phyloP scores from a whole-genome alignment of 2,888 invertebrate genomes.

The Archips crataeganus region DNA sequence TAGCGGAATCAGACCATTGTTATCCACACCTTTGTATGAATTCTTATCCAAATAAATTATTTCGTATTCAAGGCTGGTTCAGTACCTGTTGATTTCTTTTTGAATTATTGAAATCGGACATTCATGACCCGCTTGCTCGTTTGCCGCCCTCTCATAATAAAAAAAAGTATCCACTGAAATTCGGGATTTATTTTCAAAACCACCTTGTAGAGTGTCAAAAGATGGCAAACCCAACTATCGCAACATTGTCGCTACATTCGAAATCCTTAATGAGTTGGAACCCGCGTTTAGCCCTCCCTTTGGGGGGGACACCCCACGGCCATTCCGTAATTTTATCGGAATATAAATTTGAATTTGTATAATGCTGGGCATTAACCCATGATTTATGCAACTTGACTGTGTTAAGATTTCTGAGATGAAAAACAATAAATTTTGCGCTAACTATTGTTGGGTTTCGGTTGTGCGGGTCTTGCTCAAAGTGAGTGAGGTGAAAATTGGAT shows the following conservation, averaged over 20 bases:
- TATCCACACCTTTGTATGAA: too few species aligned
- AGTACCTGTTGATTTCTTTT: too few species aligned
- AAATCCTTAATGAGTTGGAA: constrained; percentile 73
- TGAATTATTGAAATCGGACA: too few species aligned
- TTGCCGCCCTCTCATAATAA: too few species aligned
- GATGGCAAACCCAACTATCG: constrained; percentile 7
- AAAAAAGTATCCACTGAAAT: too few species aligned
- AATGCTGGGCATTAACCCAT: constrained; percentile 84
- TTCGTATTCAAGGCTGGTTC: too few species aligned
- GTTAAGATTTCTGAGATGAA: constrained; percentile 86
- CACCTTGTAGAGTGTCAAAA: not conserved
- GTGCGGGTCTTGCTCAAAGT: constrained; percentile 14
- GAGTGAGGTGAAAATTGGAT: not conserved
- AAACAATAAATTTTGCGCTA: constrained; percentile 85
- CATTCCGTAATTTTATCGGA: constrained; percentile 86
- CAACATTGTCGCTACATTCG: constrained; percentile 11
- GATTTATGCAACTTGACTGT: constrained; percentile 85
- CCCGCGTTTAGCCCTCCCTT: constrained; percentile 64
- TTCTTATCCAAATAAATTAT: too few species aligned
- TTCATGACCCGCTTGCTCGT: too few species aligned
- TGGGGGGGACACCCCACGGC: constrained; percentile 67
- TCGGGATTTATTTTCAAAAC: too few species aligned
- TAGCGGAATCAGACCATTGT: too few species aligned
- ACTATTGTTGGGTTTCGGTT: constrained; percentile 80
- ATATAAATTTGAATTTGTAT: constrained; percentile 87